Base-by-base conservation (phyloP, 2,797 vertebrate genomes). In the Octomys mimax region DNA sequence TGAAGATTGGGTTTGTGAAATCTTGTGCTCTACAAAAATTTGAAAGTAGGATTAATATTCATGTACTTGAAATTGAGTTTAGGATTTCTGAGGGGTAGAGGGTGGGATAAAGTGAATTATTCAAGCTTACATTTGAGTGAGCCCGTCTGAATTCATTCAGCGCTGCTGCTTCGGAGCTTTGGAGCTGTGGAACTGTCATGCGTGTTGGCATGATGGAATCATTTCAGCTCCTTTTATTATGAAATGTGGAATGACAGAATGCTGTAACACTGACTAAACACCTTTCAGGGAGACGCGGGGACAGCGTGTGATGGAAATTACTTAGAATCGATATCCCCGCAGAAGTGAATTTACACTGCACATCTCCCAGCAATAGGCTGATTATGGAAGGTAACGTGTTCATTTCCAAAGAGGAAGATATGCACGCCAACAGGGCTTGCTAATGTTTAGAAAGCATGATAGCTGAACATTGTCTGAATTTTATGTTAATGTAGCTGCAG, bases 1-100 rank as follows among this genome's bases (percentile, higher is more conserved):
- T 22, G 57, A 95, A 86, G 64, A 70, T 36, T 77, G 22, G 57
- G 39, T 78, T 92, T 95, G 85, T 89, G 66, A 96, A 82, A 80
- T 94, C 31, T 94, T 64, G n/a, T 88, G 33, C 46, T 82, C 36
- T 73, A 75, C 42, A 94, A 93, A 83, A 92, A 77, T 84, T 24
- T 81, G 52, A 80, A 95, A 96, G 39, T 93, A 80, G 8, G 18
- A 92, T 95, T 96, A 62, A 91, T 90, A 84, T 70, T 97, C 81
- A 71, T 91, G 16, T 91, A 77, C 80, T 86, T 93, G 22, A 92
- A 95, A 86, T 78, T 90, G 83, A 85, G 14, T 90, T 10, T 93
- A 87, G 78, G 78, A 75, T 95, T 94, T 95, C 79, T 82, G 70
- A 28, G 90, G 3, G 83, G 57, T 26, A 42, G 49, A 92, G 33